These are phyloP conservation scores for Anguilla marmorata DNA, from an alignment of 2,797 vertebrate species.

Conservation along the genomic window DNA sequence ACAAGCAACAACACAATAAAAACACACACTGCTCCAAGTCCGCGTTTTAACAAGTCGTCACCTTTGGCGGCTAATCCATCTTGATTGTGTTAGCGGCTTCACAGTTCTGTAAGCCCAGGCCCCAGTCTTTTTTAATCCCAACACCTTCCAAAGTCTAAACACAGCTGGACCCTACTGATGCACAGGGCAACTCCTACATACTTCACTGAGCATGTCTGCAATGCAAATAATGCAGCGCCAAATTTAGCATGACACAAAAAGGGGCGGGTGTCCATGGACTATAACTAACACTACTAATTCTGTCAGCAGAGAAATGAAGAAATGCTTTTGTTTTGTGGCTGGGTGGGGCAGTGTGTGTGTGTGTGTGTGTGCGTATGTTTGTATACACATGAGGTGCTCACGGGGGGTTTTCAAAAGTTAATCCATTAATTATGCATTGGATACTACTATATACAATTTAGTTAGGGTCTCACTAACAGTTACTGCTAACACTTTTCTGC, in stretches of 20 bases:
- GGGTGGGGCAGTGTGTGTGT: not conserved
- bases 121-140: slow-evolving; percentile 52
- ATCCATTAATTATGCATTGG: not conserved
- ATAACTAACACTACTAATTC: not conserved
- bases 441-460: not conserved
- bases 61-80: slow-evolving; percentile 45
- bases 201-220: slow-evolving; percentile 52
- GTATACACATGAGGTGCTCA: no score
- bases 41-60: slow-evolving; percentile 42
- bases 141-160: slow-evolving; percentile 54
- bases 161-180: slow-evolving; percentile 64
- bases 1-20: not conserved
- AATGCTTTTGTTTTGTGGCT: not conserved
- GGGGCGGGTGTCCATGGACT: slow-evolving; percentile 45
- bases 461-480: not conserved
- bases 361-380: not conserved
- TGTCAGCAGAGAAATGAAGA: not conserved
- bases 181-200: slow-evolving; percentile 41
- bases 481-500: not conserved
- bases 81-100: slow-evolving; percentile 49
- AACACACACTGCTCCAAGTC: slow-evolving; percentile 22
- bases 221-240: slow-evolving; percentile 60
- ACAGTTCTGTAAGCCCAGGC: slow-evolving; percentile 52
- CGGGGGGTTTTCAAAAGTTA: no score
- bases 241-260: slow-evolving; percentile 48